Evolutionary conservation across 2,888 invertebrate species (phyloP), one percentile per base, ranked within the genome.

Genomic region (Incurvaria masculella): DNA sequence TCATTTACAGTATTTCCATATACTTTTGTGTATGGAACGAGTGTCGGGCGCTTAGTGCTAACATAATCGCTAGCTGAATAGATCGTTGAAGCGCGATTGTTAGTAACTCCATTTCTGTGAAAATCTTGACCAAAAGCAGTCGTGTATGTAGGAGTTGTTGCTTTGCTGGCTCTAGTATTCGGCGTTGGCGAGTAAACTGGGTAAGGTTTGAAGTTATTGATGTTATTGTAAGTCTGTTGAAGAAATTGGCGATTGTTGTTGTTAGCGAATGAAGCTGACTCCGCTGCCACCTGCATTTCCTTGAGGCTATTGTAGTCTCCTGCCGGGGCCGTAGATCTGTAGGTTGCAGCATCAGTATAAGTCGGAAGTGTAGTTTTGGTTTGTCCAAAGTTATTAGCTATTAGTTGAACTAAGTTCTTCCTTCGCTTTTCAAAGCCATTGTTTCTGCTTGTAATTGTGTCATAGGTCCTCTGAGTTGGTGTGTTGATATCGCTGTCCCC

Each of bases 211-310:
- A 68, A 65, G 58, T 73, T 68, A 60, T 80, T 69, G 57, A 59
- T 52, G 55, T 63, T 59, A 53, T 66, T 64, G 49, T 67, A 72
- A 49, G 55, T 41, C 49, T 74, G 68, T 62, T 79, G 75, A 27
- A 76, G 58, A 51, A 65, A 72, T 55, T 79, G 74, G 47, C 73
- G 65, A 53, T 75, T 72, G 51, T 76, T 52, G 48, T 50, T 75
- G 47, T 72, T 81, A 2, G 83, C 84, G 61, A 91, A 91, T 0
- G 91, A 89, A 0, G 88, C 87, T 6, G 87, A 85, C 66, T 91
- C 91, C 8, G 91, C 89, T 0, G 86, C 81, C 1, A 86, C 81
- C 62, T 89, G 89, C 60, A 82, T 81, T 65, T 90, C 88, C 51
- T 68, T 79, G 2, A 72, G 57, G n/a, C 68, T 69, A 50, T 62